Evolutionary conservation across 2,797 vertebrate species (phyloP), one percentile per base, ranked within the genome.

Genomic region (Xenops minutus): DNA sequence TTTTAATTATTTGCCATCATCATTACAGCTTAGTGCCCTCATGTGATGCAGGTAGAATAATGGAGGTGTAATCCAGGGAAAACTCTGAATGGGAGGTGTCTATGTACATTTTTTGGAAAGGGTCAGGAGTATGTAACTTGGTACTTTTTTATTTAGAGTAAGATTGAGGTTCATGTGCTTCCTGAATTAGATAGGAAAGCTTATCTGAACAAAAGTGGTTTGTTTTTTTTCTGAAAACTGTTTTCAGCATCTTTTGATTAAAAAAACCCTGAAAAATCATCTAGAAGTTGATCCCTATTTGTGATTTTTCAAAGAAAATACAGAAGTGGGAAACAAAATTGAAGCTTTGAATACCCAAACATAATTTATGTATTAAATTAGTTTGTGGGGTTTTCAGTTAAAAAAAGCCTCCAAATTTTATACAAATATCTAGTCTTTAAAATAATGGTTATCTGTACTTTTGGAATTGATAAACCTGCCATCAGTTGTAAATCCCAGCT

Each of bases 391-490:
- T n/a, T 59, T 64, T 54, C 9, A 19, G 19, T 36, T 29, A 3
- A 22, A 69, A 58, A 44, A 12, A 12, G 0, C 2, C 16, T 4
- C 10, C 4, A 20, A 2, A 2, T 48, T 63, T 69, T n/a, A 37
- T 34, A 6, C 24, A 6, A n/a, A 51, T 54, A 16, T 9, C 21
- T 21, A n/a, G 2, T 46, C 27, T 78, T 85, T 84, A 51, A 58
- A 58, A 14, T n/a, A 7, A 7, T 4, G 7, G 7, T 0, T 61
- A 19, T 44, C 7, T 73, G 0, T 79, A 15, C 52, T 84, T 52
- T 3, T 12, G 49, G 41, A 83, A 9, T 23, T 63, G 46, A 39
- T 44, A 76, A 46, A 46, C 21, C 44, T 46, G 44, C 44, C 44
- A 12, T 46, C 44, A 46, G 44, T 22, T 46, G 44, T 46, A 46